phyloP scores from a whole-genome alignment of 2,888 invertebrate genomes.

The Trichogramma dendrolimi region DNA sequence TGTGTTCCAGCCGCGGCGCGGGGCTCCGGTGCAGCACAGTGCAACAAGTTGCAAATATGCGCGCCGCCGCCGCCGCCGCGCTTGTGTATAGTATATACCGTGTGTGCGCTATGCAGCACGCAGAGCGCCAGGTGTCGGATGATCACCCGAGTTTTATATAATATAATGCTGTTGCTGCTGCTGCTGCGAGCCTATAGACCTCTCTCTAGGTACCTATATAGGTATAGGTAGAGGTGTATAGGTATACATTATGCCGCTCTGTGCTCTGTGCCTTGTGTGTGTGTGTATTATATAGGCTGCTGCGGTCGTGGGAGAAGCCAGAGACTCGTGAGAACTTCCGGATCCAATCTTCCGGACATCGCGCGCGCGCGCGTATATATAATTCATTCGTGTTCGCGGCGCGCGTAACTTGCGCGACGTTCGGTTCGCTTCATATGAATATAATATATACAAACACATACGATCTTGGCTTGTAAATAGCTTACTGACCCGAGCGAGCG shows the following conservation, averaged over 20 bases:
- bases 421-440: too few species aligned
- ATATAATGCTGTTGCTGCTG: too few species aligned
- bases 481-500: too few species aligned
- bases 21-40: too few species aligned
- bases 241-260: too few species aligned
- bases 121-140: constrained; percentile 51
- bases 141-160: background rate
- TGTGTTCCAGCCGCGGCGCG: background rate
- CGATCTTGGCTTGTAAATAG: too few species aligned
- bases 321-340: constrained; percentile 54
- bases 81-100: constrained; percentile 6
- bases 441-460: too few species aligned
- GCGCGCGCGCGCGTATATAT: background rate
- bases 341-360: constrained; percentile 48
- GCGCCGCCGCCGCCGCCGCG: background rate
- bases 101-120: constrained; percentile 4
- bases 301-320: constrained; percentile 50
- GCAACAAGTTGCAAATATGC: background rate
- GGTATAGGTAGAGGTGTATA: too few species aligned
- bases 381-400: too few species aligned
- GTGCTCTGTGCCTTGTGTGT: background rate
- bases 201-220: too few species aligned
- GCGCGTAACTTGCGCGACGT: too few species aligned
- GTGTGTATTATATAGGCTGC: constrained; percentile 22
- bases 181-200: too few species aligned